Evolutionary conservation across 1,140 invertebrate species (phyloP).

Genomic region (Plutomurus gul): DNA sequence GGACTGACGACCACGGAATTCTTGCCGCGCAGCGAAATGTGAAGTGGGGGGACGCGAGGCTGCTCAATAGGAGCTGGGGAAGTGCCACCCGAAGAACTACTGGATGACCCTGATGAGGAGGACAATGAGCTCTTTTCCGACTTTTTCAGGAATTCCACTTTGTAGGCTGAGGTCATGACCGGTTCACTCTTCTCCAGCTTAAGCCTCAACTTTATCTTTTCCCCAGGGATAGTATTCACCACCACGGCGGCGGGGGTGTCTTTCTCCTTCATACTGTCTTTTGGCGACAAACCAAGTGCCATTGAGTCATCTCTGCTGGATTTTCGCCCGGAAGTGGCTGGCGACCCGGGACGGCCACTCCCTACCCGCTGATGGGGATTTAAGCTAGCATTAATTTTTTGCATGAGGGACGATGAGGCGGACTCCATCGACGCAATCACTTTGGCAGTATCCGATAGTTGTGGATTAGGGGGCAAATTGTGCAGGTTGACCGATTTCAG

Average conservation of each 20-base stretch:
- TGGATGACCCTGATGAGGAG: neutral
- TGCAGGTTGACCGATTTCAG: neutral
- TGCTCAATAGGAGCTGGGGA: conserved; percentile 61
- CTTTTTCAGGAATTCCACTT: conserved; percentile 73
- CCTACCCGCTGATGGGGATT: neutral
- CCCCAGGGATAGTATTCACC: conserved; percentile 60
- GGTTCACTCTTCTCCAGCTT: conserved; percentile 83
- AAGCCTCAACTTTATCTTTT: conserved; percentile 80
- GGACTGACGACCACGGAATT: conserved; percentile 84
- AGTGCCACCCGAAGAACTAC: neutral
- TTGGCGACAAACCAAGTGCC: neutral
- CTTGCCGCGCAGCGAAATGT: conserved; percentile 81
- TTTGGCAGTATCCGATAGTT: conserved; percentile 1
- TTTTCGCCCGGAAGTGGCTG: neutral
- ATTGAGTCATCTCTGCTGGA: neutral
- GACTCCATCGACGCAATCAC: neutral
- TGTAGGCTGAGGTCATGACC: conserved; percentile 72
- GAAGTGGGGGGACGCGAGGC: conserved; percentile 81
- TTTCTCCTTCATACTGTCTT: conserved; percentile 11
- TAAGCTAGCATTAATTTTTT: neutral
- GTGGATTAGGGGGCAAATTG: neutral
- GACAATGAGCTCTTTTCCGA: conserved; percentile 59
- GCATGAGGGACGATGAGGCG: neutral
- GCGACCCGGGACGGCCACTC: neutral
- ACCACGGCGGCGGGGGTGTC: neutral